A percentile compares a stretch with the other conserved stretches of the same genome.
Conservation (phyloP, 2,888 invertebrate genomes). For the Lepeophtheirus nordmannii region DNA sequence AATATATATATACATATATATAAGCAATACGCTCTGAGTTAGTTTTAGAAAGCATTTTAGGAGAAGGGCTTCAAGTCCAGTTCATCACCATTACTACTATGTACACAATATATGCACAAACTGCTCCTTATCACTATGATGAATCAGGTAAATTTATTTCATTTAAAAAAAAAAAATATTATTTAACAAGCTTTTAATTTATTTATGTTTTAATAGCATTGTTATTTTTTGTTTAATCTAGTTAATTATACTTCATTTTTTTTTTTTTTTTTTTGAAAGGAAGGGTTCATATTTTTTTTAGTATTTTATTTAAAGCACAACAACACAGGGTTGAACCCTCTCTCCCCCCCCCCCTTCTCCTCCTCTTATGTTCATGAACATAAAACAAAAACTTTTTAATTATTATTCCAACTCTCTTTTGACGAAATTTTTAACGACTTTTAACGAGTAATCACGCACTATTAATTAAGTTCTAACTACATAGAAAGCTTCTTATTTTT, state of each 20-base stretch:
- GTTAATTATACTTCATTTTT: not conserved
- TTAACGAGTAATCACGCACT: constrained; percentile 3
- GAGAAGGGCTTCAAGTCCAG: too few relatives aligned
- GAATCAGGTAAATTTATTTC: too few relatives aligned
- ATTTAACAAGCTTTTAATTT: too few relatives aligned
- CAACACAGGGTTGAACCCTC: not conserved
- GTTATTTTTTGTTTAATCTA: not conserved
- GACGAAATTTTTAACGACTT: constrained; percentile 4
- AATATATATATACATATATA: too few relatives aligned
- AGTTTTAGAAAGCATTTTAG: too few relatives aligned
- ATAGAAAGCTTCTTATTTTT: not conserved
- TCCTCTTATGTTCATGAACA: not conserved
- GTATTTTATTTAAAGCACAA: not conserved
- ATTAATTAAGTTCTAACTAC: constrained; percentile 3
- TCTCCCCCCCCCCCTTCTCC: not conserved
- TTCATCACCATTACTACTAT: too few relatives aligned
- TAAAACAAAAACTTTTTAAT: not conserved
- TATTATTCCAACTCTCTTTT: not conserved
- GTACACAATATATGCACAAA: too few relatives aligned
- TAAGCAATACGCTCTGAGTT: too few relatives aligned
- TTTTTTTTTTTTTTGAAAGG: not conserved
- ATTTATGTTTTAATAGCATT: too few relatives aligned
- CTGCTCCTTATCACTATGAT: too few relatives aligned
- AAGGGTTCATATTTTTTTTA: not conserved
- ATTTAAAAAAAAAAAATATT: too few relatives aligned